phyloP scores from a whole-genome alignment of 2,888 invertebrate species.

The Tenthredo distinguenda region DNA sequence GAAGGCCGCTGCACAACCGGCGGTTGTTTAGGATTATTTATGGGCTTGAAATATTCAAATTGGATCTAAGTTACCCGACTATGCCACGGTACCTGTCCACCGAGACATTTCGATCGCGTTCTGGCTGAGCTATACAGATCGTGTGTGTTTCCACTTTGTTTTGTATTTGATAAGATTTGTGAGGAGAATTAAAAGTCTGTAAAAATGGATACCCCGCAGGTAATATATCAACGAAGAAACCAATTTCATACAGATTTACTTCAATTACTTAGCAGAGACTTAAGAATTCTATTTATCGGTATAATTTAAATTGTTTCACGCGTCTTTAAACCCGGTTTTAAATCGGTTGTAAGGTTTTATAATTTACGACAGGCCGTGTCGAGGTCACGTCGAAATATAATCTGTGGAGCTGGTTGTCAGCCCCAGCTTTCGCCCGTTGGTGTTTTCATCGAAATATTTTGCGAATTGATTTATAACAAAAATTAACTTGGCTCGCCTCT shows the following conservation, averaged over 20 bases:
- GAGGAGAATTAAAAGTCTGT: background rate
- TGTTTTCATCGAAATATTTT: constrained; percentile 15
- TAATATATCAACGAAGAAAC: background rate
- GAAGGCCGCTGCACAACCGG: constrained; percentile 37
- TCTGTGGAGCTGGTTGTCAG: background rate
- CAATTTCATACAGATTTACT: background rate
- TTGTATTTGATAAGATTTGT: too few species aligned
- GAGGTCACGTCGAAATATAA: constrained; percentile 40
- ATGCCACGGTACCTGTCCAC: background rate
- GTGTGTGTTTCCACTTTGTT: background rate
- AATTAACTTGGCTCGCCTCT: constrained; percentile 3
- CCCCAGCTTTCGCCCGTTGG: background rate
- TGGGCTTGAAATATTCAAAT: constrained; percentile 57
- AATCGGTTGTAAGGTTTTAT: background rate
- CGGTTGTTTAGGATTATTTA: constrained; percentile 63
- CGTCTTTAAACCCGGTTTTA: background rate
- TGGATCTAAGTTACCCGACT: background rate
- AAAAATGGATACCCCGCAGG: background rate
- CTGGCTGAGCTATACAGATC: too few species aligned
- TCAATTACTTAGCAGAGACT: background rate
- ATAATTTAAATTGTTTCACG: constrained; percentile 18
- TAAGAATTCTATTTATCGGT: background rate
- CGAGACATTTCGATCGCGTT: background rate
- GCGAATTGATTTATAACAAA: constrained; percentile 34
- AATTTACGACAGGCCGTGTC: constrained; percentile 19